These are phyloP conservation scores for Andricus curvator DNA, from an alignment of 2,888 invertebrate genomes.

Conservation along the genomic window DNA sequence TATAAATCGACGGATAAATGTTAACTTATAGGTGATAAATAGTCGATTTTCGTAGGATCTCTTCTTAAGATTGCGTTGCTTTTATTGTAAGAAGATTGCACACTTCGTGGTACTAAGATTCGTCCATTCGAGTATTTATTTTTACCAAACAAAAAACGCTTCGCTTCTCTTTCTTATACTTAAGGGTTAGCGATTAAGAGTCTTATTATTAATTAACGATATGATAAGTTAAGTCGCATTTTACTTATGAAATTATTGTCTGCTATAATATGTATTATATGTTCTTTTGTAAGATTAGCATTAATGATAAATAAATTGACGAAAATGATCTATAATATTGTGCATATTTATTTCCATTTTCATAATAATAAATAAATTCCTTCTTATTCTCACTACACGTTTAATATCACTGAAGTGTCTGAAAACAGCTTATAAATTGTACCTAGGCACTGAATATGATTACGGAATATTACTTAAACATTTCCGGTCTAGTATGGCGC, in stretches of 20 bases:
- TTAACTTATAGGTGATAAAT: conserved; percentile 25
- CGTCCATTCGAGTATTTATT: conserved; percentile 28
- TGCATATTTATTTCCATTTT: too few relatives aligned
- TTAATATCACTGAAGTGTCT: too few relatives aligned
- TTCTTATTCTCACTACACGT: too few relatives aligned
- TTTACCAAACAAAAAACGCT: conserved; percentile 20
- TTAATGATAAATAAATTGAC: conserved; percentile 71
- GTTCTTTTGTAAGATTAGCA: conserved; percentile 75
- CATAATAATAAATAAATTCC: too few relatives aligned
- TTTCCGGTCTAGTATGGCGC: too few relatives aligned
- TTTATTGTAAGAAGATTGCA: conserved; percentile 24
- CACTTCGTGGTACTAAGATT: conserved; percentile 1
- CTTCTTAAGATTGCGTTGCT: conserved; percentile 1
- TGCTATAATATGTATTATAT: conserved; percentile 74
- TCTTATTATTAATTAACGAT: conserved; percentile 53
- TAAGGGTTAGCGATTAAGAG: conserved; percentile 53
- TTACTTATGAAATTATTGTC: conserved; percentile 67
- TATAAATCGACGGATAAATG: conserved; percentile 23
- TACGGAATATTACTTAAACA: too few relatives aligned
- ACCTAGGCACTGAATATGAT: too few relatives aligned
- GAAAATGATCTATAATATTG: conserved; percentile 47
- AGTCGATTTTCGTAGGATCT: conserved; percentile 31
- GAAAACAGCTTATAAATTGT: too few relatives aligned
- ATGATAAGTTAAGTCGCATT: conserved; percentile 64
- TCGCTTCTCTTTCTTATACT: conserved; percentile 21